These are phyloP conservation scores for Myiozetetes cayanensis DNA, from an alignment of 2,113 vertebrate species.

Conservation along the genomic window DNA sequence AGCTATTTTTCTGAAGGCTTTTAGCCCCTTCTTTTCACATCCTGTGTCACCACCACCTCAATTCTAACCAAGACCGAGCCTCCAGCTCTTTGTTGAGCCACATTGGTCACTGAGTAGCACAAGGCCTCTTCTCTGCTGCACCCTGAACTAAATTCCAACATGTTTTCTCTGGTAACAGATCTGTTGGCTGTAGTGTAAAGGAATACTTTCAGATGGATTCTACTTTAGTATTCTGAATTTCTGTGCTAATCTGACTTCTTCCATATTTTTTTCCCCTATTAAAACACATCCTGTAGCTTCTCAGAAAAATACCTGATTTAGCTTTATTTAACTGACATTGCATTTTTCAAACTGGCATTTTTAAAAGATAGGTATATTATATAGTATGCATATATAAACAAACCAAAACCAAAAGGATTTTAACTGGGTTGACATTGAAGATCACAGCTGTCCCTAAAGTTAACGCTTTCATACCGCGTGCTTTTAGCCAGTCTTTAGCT, in stretches of 20 bases:
- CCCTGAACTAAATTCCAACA: not conserved
- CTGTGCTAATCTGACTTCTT: not conserved
- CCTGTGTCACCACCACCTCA: not conserved
- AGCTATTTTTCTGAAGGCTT: constrained; percentile 42
- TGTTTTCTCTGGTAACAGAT: not conserved
- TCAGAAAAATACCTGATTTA: constrained; percentile 17
- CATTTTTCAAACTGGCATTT: not conserved
- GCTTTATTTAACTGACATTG: not conserved
- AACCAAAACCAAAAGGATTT: not conserved
- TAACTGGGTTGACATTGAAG: not conserved
- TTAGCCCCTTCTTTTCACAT: not conserved
- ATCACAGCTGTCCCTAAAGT: not conserved
- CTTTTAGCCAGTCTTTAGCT: constrained; percentile 23
- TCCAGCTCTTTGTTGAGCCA: not conserved
- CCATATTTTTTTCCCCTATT: not conserved
- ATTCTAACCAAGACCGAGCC: not conserved
- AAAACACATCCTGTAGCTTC: not conserved
- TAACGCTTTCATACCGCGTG: not conserved
- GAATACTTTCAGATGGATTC: not conserved
- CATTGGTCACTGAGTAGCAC: not conserved
- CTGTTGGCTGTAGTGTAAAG: not conserved
- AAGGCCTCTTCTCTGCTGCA: not conserved
- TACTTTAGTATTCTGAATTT: not conserved
- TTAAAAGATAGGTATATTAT: not conserved
- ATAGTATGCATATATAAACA: not conserved